Percentiles rank a stretch among this genome's conserved stretches.
These are phyloP conservation scores for Cuculus canorus DNA, from an alignment of 2,797 vertebrate genomes.

Conservation along the genomic window DNA sequence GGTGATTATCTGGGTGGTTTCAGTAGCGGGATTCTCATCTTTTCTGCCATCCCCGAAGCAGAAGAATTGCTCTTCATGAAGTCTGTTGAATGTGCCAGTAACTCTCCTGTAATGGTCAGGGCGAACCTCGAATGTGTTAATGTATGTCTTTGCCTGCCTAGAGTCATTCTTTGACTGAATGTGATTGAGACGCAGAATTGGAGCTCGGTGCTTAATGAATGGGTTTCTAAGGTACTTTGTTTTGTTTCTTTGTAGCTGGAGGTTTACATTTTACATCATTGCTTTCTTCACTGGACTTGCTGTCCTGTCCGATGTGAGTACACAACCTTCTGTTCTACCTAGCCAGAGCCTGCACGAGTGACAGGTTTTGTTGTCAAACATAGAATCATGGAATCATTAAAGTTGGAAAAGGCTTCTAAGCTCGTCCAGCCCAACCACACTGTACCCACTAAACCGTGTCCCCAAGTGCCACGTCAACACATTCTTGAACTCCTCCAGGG, in stretches of 20 bases:
- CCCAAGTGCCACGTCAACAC: too few species aligned
- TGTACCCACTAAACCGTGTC: too few species aligned
- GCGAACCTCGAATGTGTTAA: background rate
- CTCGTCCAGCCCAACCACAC: too few species aligned
- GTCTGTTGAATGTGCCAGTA: background rate
- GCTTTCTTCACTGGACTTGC: conserved; percentile 82
- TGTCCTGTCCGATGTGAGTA: conserved; percentile 88
- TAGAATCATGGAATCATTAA: too few species aligned
- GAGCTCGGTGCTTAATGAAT: background rate
- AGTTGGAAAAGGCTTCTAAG: too few species aligned
- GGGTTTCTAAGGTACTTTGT: background rate
- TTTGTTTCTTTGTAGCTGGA: conserved; percentile 84
- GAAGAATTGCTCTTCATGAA: background rate
- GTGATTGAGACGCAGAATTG: background rate
- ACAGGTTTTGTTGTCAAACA: background rate
- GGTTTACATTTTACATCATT: conserved; percentile 86
- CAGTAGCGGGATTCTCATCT: background rate
- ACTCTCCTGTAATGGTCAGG: background rate
- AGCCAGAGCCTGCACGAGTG: background rate
- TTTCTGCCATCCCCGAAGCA: background rate
- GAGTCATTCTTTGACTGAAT: background rate
- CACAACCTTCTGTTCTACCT: background rate
- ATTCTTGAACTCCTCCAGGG: too few species aligned
- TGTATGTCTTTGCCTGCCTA: background rate
- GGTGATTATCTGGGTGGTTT: background rate